Evolutionary conservation across 2,888 invertebrate species (phyloP).

Genomic region (Drosophila ustulata): DNA sequence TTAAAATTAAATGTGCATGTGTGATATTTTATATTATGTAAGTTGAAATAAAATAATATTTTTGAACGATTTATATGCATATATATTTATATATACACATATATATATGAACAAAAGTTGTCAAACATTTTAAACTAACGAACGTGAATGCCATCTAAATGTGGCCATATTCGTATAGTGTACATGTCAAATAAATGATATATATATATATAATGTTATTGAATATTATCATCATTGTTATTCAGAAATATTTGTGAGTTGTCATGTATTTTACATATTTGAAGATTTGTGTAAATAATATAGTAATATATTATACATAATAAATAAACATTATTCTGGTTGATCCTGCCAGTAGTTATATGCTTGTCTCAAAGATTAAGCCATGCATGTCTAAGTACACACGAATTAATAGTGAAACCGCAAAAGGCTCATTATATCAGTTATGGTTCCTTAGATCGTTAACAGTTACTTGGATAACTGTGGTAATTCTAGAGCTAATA

Average conservation of each 20-base stretch:
- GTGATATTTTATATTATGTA: neutral
- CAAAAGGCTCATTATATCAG: constrained; percentile 57
- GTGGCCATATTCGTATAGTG: neutral
- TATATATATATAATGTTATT: neutral
- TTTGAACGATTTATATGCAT: neutral
- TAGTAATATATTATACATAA: constrained; percentile 7
- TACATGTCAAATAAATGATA: neutral
- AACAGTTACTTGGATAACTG: constrained; percentile 57
- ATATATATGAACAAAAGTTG: neutral
- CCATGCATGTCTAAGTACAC: constrained; percentile 47
- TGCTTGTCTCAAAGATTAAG: constrained; percentile 52
- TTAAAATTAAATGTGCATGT: no score
- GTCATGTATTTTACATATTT: constrained; percentile 18
- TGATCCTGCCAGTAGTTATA: constrained; percentile 57
- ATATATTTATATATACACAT: neutral
- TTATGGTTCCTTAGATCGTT: constrained; percentile 54
- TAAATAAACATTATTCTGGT: constrained; percentile 43
- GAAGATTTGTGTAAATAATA: neutral
- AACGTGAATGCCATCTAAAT: neutral
- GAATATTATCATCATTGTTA: constrained; percentile 8
- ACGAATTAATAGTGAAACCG: constrained; percentile 54
- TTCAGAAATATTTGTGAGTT: constrained; percentile 7
- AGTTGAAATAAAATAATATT: neutral
- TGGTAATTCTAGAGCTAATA: constrained; percentile 57
- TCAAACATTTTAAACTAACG: neutral